Percentiles rank a stretch among this genome's conserved stretches.
Evolutionary conservation across 2,888 invertebrate genomes (phyloP).

Genomic region (Diogma glabrata): DNA sequence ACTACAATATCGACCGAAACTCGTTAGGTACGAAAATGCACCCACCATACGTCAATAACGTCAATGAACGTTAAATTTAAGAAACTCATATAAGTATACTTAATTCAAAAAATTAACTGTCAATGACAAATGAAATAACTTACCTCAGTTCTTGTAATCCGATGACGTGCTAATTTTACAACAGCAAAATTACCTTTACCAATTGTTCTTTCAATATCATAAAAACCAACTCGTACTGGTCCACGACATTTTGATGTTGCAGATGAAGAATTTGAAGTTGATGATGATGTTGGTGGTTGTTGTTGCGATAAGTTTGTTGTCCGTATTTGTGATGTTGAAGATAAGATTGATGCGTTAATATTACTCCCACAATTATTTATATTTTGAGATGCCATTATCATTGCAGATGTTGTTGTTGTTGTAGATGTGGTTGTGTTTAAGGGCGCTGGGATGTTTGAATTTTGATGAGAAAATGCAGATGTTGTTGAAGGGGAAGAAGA

Average conservation of each 20-base stretch:
- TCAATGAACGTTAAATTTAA: no score
- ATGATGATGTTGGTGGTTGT: not conserved
- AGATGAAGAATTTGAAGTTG: not conserved
- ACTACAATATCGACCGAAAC: no score
- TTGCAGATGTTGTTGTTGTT: not conserved
- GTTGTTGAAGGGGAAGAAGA: not conserved
- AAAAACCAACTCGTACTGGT: conserved; percentile 87
- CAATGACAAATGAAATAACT: no score
- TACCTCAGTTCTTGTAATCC: conserved; percentile 98
- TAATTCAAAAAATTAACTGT: no score
- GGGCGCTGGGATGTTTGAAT: not conserved
- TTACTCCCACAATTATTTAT: no score
- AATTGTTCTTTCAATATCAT: conserved; percentile 94
- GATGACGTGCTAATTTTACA: conserved; percentile 94
- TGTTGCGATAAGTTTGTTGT: not conserved
- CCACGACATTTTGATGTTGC: conserved; percentile 39
- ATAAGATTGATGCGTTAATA: no score
- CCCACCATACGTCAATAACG: no score
- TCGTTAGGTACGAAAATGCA: no score
- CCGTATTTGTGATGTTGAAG: no score
- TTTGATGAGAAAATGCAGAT: not conserved
- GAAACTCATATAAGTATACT: no score
- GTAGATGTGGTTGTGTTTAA: not conserved
- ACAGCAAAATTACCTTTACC: conserved; percentile 99
- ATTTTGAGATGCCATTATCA: not conserved